Evolutionary conservation across 2,113 vertebrate genomes (phyloP), one percentile per base, ranked within the genome.

Genomic region (Pionites leucogaster): DNA sequence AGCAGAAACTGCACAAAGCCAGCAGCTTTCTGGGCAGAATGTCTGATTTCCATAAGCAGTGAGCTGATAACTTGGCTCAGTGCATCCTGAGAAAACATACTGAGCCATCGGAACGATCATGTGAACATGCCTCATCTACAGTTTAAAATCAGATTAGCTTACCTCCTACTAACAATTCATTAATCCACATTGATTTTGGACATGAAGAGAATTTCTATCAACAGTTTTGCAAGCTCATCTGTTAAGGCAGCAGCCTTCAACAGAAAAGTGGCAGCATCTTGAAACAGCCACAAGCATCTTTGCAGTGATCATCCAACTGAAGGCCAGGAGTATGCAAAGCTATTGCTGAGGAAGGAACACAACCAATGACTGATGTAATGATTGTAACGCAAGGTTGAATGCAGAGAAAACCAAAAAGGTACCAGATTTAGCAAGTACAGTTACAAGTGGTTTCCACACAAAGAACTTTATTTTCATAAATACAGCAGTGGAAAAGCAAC

Each of bases 401-500:
- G 46, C 74, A 89, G 25, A 72, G 74, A 92, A 83, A 84, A 92
- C 31, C 41, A 71, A 84, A 2, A 3, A 82, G 74, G 49, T 83
- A 86, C 10, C 86, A 82, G n/a, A 80, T 69, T 92, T 67, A 89
- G 62, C 77, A 93, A 82, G 65, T 0, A 82, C 83, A 87, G 67
- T 78, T 64, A 63, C 57, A 67, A 82, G 78, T 24, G n/a, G 46
- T 75, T 92, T 93, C 74, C 86, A 93, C 83, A 41, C 69, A 65
- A 78, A 81, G 27, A 93, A 79, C 62, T 97, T 97, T 97, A 96
- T 95, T 97, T 88, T 89, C 77, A 75, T 91, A 72, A 87, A 85
- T 69, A 92, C 29, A 96, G 89, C 83, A 79, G 35, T 89, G 82
- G 69, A 93, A 95, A 94, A 81, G 68, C 91, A 75, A 84, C 13